These are phyloP conservation scores for Neolamprologus sp. DNA, from an alignment of 2,113 vertebrate species.

Conservation along the genomic window DNA sequence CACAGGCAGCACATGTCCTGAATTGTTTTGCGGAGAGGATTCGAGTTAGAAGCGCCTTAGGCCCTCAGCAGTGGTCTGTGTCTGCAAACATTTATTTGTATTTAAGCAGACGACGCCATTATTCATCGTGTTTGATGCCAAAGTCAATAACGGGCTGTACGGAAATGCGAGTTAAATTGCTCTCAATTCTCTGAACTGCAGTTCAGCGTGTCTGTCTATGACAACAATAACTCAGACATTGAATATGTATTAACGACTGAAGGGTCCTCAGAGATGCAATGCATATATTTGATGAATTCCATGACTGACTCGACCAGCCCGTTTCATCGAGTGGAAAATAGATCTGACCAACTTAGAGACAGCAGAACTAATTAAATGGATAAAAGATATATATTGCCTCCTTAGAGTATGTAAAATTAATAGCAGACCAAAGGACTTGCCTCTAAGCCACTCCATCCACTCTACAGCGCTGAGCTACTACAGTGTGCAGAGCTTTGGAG, in stretches of 20 bases:
- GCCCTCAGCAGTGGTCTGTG: conserved; percentile 13
- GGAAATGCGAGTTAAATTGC: conserved; percentile 22
- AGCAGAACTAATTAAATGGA: conserved; percentile 63
- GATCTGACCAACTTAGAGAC: conserved; percentile 50
- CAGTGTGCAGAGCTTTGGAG: background rate
- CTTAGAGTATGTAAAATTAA: conserved; percentile 60
- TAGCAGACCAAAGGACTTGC: conserved; percentile 49
- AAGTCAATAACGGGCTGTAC: conserved; percentile 19
- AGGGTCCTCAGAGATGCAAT: conserved; percentile 34
- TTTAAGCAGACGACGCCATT: conserved; percentile 38
- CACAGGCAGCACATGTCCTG: conserved; percentile 37
- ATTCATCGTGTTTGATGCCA: conserved; percentile 35
- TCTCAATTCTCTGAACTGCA: conserved; percentile 25
- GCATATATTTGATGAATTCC: conserved; percentile 43
- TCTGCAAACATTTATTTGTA: conserved; percentile 42
- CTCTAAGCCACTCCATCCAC: conserved; percentile 37
- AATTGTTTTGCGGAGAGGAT: conserved; percentile 41
- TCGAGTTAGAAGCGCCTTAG: conserved; percentile 15
- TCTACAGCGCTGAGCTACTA: background rate
- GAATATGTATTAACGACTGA: conserved; percentile 44
- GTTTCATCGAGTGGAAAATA: conserved; percentile 30
- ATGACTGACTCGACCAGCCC: conserved; percentile 30
- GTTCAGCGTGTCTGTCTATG: conserved; percentile 16
- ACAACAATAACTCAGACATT: conserved; percentile 46
- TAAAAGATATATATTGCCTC: conserved; percentile 60